These are phyloP conservation scores for Oscheius onirici DNA, from an alignment of 2,888 invertebrate genomes.

Conservation along the genomic window DNA sequence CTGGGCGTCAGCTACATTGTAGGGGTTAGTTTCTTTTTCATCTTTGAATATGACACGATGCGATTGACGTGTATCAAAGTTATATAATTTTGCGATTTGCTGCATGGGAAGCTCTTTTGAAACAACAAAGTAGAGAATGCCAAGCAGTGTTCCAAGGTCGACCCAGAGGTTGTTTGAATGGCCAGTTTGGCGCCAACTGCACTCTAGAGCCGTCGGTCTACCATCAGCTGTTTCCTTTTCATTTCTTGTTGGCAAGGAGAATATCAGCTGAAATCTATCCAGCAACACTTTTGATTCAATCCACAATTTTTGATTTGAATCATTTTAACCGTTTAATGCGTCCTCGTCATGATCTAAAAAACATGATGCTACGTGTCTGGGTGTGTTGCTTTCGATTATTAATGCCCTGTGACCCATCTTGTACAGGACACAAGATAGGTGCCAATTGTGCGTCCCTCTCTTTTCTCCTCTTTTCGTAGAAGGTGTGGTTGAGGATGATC, in stretches of 20 bases:
- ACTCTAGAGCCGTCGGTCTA: neutral
- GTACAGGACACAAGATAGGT: neutral
- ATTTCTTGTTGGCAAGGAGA: neutral
- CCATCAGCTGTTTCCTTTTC: neutral
- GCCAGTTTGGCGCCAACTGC: constrained; percentile 11
- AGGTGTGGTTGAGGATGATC: constrained; percentile 1
- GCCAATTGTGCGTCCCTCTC: neutral
- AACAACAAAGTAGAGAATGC: neutral
- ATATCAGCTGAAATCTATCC: neutral
- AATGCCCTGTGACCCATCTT: neutral
- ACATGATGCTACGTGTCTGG: no score
- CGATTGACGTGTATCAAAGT: neutral
- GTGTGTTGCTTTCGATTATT: neutral
- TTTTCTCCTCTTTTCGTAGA: neutral
- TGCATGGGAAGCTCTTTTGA: neutral
- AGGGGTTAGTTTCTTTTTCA: neutral
- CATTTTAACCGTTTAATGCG: neutral
- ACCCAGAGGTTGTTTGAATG: constrained; percentile 9
- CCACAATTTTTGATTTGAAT: neutral
- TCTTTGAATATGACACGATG: neutral
- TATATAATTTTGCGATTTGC: neutral
- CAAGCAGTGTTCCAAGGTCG: neutral
- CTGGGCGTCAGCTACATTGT: neutral
- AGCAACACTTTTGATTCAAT: neutral
- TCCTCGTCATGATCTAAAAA: neutral